phyloP scores from a whole-genome alignment of 2,888 invertebrate genomes.

The Pammene fasciana region DNA sequence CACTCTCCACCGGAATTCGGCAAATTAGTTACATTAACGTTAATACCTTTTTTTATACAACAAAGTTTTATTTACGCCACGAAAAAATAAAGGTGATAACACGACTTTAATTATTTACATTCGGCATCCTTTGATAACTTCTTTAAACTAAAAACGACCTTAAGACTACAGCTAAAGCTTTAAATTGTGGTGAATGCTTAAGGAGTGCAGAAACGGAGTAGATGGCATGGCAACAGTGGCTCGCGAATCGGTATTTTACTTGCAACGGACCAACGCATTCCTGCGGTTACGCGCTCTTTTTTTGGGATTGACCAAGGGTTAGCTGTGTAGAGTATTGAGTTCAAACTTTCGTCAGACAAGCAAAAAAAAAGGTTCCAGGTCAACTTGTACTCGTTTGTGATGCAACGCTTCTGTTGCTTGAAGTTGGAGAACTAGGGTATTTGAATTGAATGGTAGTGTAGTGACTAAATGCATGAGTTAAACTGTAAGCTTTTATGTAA shows the following conservation, averaged over 20 bases:
- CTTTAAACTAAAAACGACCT: not conserved
- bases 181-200: not conserved
- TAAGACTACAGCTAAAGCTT: not conserved
- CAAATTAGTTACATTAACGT: constrained; percentile 25
- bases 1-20: constrained; percentile 24
- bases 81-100: constrained; percentile 6
- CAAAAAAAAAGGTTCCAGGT: too few relatives aligned
- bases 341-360: too few relatives aligned
- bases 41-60: constrained; percentile 9
- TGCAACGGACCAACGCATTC: constrained; percentile 63
- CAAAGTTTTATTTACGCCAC: constrained; percentile 1
- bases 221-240: constrained; percentile 49
- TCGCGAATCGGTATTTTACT: constrained; percentile 58
- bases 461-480: too few relatives aligned
- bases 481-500: too few relatives aligned
- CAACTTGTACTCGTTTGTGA: too few relatives aligned
- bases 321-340: too few relatives aligned
- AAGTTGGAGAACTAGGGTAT: too few relatives aligned
- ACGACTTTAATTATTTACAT: constrained; percentile 15
- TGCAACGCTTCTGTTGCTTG: too few relatives aligned
- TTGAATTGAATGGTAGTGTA: too few relatives aligned
- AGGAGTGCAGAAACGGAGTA: constrained; percentile 8
- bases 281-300: constrained; percentile 38
- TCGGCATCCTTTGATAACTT: constrained; percentile 18
- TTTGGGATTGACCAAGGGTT: not conserved